These are phyloP conservation scores for Tiaroga cobitis DNA, from an alignment of 2,797 vertebrate genomes.

Conservation along the genomic window DNA sequence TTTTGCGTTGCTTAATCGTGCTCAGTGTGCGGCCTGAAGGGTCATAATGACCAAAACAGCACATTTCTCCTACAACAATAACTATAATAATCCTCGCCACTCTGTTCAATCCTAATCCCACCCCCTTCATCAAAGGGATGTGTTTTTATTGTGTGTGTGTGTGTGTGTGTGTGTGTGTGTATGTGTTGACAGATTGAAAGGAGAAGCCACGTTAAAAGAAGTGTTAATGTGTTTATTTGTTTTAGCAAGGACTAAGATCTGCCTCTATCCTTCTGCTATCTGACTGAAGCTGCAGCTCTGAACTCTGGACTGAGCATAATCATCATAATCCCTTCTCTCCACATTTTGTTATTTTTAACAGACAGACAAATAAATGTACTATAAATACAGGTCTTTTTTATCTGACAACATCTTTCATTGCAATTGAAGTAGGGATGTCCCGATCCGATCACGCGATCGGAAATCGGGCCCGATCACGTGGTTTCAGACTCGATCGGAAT, in stretches of 20 bases:
- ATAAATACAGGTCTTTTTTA: not conserved
- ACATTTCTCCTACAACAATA: not conserved
- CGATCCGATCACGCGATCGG: too few species aligned
- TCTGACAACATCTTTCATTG: not conserved
- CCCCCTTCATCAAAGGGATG: not conserved
- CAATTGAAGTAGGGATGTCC: too few species aligned
- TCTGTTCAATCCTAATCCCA: not conserved
- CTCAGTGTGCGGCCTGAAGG: too few species aligned
- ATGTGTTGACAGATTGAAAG: too few species aligned
- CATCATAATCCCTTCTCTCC: constrained; percentile 36
- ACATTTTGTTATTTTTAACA: constrained; percentile 25
- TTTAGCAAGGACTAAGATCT: not conserved
- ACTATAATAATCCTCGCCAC: not conserved
- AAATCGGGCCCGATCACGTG: too few species aligned
- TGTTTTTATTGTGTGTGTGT: not conserved
- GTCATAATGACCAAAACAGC: not conserved
- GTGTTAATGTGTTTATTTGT: constrained; percentile 17
- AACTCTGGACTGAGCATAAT: constrained; percentile 19
- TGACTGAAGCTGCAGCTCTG: not conserved
- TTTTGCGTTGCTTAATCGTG: too few species aligned
- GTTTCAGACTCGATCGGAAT: too few species aligned
- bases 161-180: not conserved
- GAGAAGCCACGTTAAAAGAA: not conserved
- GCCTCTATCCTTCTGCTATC: not conserved
- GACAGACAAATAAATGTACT: not conserved